phyloP scores from a whole-genome alignment of 2,113 vertebrate genomes.

The Prochilodus magdalenae region DNA sequence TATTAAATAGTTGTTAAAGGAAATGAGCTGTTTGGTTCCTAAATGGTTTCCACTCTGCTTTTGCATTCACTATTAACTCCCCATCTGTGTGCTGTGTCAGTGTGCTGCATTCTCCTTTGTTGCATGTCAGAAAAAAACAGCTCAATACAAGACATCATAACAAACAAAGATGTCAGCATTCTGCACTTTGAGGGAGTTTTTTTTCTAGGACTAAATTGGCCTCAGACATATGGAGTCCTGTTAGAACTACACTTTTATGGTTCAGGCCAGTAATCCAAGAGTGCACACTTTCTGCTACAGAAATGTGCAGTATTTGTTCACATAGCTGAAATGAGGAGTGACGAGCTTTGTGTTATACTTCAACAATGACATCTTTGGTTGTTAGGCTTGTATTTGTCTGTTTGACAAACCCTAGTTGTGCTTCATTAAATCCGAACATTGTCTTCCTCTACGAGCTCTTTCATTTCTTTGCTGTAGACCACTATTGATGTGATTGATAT shows the following conservation, averaged over 20 bases:
- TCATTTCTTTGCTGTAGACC: background rate
- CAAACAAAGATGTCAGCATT: constrained; percentile 63
- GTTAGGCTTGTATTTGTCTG: constrained; percentile 10
- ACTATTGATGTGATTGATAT: background rate
- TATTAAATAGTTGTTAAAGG: background rate
- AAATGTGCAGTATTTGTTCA: background rate
- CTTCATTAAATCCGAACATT: background rate
- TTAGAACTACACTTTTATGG: constrained; percentile 53
- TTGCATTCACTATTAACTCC: constrained; percentile 3
- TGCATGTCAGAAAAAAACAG: constrained; percentile 47
- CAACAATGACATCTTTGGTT: constrained; percentile 43
- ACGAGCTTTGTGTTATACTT: background rate
- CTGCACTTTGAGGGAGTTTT: background rate
- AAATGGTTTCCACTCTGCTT: constrained; percentile 5
- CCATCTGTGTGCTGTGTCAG: constrained; percentile 64
- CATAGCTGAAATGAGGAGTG: background rate
- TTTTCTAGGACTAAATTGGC: background rate
- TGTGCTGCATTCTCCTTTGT: constrained; percentile 57
- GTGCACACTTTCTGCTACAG: background rate
- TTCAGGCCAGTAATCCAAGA: background rate
- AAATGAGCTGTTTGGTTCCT: background rate
- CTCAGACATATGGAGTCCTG: background rate
- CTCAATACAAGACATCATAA: constrained; percentile 43
- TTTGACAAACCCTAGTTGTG: background rate
- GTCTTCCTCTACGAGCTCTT: background rate